Conservation (phyloP, 2,113 vertebrate genomes). For the Cyanistes caeruleus region DNA sequence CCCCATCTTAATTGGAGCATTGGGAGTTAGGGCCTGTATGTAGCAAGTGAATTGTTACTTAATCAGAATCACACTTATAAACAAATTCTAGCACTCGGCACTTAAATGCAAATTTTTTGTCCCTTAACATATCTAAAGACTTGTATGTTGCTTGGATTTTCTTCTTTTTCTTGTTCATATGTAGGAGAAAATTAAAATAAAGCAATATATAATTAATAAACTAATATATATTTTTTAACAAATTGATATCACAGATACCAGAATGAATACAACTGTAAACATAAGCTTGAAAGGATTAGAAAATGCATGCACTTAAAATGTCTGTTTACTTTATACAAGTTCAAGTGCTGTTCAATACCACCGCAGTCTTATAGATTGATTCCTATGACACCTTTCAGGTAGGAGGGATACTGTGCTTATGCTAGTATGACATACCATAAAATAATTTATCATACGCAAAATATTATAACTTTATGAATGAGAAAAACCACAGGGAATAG, state of each 20-base stretch:
- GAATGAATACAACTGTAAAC: not conserved
- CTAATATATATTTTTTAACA: not conserved
- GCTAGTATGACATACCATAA: not conserved
- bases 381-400: not conserved
- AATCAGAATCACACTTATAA: not conserved
- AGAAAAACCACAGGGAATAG: not conserved
- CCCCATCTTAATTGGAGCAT: not conserved
- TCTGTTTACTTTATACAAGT: not conserved
- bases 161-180: not conserved
- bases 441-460: not conserved
- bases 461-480: not conserved
- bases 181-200: not conserved
- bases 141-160: not conserved
- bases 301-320: not conserved
- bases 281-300: not conserved
- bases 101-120: not conserved
- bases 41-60: not conserved
- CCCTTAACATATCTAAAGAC: not conserved
- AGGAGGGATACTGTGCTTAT: not conserved
- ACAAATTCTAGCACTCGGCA: not conserved
- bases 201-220: not conserved
- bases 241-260: not conserved
- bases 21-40: not conserved
- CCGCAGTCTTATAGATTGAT: not conserved
- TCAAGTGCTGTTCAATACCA: not conserved